These are phyloP conservation scores for Lasioglossum oenotherae DNA, from an alignment of 2,888 invertebrate genomes.

Conservation along the genomic window DNA sequence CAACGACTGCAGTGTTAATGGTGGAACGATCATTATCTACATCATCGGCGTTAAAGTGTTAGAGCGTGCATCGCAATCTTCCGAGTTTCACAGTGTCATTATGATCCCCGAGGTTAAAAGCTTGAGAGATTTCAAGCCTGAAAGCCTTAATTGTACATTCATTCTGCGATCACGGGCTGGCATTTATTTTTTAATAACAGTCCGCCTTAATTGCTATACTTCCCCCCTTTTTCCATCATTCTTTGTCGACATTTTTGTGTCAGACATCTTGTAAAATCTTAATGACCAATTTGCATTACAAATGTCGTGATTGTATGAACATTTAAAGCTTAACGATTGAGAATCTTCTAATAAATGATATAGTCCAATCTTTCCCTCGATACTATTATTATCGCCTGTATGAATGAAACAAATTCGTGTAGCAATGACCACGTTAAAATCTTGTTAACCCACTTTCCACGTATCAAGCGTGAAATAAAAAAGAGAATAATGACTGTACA, in stretches of 20 bases:
- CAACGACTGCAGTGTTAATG: neutral
- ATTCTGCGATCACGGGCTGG: neutral
- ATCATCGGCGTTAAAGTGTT: neutral
- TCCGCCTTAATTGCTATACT: neutral
- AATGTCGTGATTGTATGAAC: neutral
- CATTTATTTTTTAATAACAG: neutral
- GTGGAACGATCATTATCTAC: conserved; percentile 5
- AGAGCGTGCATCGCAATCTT: neutral
- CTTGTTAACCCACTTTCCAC: no score
- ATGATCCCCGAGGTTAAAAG: neutral
- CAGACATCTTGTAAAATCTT: neutral
- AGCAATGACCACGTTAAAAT: neutral
- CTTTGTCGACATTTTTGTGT: neutral
- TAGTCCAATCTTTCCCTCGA: no score
- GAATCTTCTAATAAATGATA: no score
- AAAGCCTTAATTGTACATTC: conserved; percentile 3
- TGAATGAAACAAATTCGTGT: neutral
- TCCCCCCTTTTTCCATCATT: neutral
- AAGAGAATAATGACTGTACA: neutral
- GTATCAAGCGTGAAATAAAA: neutral
- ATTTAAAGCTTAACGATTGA: neutral
- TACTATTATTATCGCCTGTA: neutral
- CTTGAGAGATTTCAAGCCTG: neutral
- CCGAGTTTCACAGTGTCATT: neutral
- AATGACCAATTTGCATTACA: neutral